A percentile compares a stretch with the other conserved stretches of the same genome.
Evolutionary conservation across 2,113 vertebrate genomes (phyloP).

Genomic region (Felis catus): F.catus_Fca126_mat1.0 CM031416.1:40989501-40990000

Average conservation of each 20-base stretch:
- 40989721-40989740: neutral
- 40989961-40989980: constrained; percentile 22
- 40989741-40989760: neutral
- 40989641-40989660: constrained; percentile 30
- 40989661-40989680: neutral
- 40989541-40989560: neutral
- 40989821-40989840: neutral
- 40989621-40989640: neutral
- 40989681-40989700: neutral
- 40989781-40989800: neutral
- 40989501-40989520: neutral
- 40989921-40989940: neutral
- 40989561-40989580: neutral
- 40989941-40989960: neutral
- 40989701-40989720: neutral
- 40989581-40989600: neutral
- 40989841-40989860: constrained; percentile 42
- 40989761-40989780: neutral
- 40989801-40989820: constrained; percentile 12
- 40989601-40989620: neutral
- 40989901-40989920: neutral
- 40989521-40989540: neutral
- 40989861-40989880: neutral
- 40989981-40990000: constrained; percentile 16
- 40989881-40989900: neutral